phyloP scores from a whole-genome alignment of 1,140 invertebrate species.

The Eumaeus atala region DNA sequence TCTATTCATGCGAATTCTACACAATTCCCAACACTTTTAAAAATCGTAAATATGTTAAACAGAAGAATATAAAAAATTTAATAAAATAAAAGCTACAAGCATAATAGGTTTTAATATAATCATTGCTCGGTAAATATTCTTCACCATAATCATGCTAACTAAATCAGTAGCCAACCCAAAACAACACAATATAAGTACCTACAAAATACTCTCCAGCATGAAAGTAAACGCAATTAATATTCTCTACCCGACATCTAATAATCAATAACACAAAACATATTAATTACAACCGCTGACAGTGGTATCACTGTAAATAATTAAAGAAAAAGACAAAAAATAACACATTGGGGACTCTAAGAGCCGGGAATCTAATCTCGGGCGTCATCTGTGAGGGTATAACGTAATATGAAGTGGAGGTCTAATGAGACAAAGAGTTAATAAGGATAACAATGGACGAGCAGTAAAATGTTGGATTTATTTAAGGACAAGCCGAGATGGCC shows the following conservation, averaged over 20 bases:
- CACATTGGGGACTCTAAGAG: not conserved
- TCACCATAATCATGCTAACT: too few species aligned
- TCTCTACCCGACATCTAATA: too few species aligned
- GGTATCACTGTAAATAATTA: slow-evolving; percentile 21
- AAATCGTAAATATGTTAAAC: too few species aligned
- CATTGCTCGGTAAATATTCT: too few species aligned
- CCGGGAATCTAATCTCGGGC: slow-evolving; percentile 54
- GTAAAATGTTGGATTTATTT: slow-evolving; percentile 70
- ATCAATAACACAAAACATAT: slow-evolving; percentile 5
- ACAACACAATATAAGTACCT: too few species aligned
- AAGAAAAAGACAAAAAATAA: slow-evolving; percentile 22
- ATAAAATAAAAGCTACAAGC: too few species aligned
- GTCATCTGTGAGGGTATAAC: slow-evolving; percentile 58
- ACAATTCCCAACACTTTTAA: too few species aligned
- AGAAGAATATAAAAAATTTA: too few species aligned
- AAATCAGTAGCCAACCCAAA: too few species aligned
- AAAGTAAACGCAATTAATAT: too few species aligned
- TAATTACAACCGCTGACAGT: slow-evolving; percentile 14
- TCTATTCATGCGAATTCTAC: too few species aligned
- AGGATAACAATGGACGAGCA: slow-evolving; percentile 62
- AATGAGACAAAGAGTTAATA: slow-evolving; percentile 73
- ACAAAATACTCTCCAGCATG: not conserved
- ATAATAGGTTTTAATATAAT: too few species aligned
- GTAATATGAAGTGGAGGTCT: slow-evolving; percentile 56
- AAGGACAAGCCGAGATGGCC: slow-evolving; percentile 51